phyloP scores from a whole-genome alignment of 2,113 vertebrate species.

The Callopanchax toddi region DNA sequence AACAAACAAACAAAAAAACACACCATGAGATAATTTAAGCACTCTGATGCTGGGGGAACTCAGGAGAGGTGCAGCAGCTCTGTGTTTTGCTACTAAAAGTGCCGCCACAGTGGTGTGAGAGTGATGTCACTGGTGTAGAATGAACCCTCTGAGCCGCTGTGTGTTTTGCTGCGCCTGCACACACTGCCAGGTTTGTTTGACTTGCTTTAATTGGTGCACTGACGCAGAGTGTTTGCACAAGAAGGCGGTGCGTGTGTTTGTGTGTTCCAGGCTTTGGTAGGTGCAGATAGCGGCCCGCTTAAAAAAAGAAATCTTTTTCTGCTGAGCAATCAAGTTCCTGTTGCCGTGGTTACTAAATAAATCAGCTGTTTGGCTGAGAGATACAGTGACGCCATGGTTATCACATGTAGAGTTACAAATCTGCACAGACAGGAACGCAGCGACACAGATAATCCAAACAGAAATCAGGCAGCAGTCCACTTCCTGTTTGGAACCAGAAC shows the following conservation, averaged over 20 bases:
- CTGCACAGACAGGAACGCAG: slow-evolving; percentile 12
- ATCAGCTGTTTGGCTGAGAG: slow-evolving; percentile 8
- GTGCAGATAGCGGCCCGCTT: slow-evolving; percentile 43
- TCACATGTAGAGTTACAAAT: slow-evolving; percentile 29
- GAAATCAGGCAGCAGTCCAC: neutral
- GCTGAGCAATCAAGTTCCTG: slow-evolving; percentile 51
- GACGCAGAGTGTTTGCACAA: slow-evolving; percentile 68
- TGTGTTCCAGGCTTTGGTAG: slow-evolving; percentile 21
- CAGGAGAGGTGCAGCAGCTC: neutral
- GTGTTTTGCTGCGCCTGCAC: slow-evolving; percentile 57
- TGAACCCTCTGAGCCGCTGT: slow-evolving; percentile 56
- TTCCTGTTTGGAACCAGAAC: slow-evolving; percentile 44
- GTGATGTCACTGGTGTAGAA: slow-evolving; percentile 76
- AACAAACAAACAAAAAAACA: neutral
- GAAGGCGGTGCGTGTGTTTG: slow-evolving; percentile 23
- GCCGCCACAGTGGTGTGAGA: slow-evolving; percentile 29
- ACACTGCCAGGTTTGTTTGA: slow-evolving; percentile 67
- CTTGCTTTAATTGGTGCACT: slow-evolving; percentile 59
- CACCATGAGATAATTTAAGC: neutral
- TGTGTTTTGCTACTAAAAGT: slow-evolving; percentile 28
- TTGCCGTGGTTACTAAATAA: slow-evolving; percentile 8
- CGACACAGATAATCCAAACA: too few species aligned
- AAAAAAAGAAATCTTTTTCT: slow-evolving; percentile 18
- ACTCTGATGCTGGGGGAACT: neutral
- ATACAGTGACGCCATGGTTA: slow-evolving; percentile 8